Base-by-base conservation (phyloP, 2,113 vertebrate genomes). In the Lagopus muta region DNA sequence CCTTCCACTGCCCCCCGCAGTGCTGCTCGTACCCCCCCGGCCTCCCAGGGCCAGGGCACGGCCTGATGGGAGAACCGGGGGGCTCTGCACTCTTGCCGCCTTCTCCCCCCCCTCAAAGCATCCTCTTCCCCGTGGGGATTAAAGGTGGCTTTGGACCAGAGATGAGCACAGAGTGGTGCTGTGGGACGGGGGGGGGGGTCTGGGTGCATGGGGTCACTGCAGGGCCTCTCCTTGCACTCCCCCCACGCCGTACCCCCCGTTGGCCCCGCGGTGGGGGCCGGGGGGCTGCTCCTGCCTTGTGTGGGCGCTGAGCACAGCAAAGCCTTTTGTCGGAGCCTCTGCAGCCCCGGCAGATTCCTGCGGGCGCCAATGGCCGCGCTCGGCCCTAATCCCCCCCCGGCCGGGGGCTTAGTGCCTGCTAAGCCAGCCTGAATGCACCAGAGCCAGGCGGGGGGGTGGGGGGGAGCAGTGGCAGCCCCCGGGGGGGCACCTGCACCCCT, bases 1-100 rank as follows among this genome's bases (percentile, higher is more conserved):
- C 96, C 98, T 75, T 98, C 98, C 50, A 40, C 60, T 5, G 32
- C 34, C 61, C 61, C 98, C 97, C 3, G 94, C 25, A 25, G 60
- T 15, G 15, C 16, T 27, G 5, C 60, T 17, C n/a, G 10, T 2
- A 97, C 96, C 2, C 97, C 98, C 96, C 3, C 90, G 66, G 77
- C 97, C 91, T 27, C 72, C 45, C 65, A 2, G 36, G 62, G 30
- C 3, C 97, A 97, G 86, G 97, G 96, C 12, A 96, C 96, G 48
- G 95, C 95, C 91, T 97, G 98, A 90, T 16, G 16, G 47, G 27
- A 27, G 25, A 19, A 5, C 9, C 6, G 12, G 15, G 70, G 24
- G 72, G 22, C 54, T 42, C 38, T 8, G 11, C 47, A 20, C 7
- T 17, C 45, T 38, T 36, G 58, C 13, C 11, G 24, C 22, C 19